These are phyloP conservation scores for Sarcophaga bullata DNA, from an alignment of 1,140 invertebrate species.

Conservation along the genomic window DNA sequence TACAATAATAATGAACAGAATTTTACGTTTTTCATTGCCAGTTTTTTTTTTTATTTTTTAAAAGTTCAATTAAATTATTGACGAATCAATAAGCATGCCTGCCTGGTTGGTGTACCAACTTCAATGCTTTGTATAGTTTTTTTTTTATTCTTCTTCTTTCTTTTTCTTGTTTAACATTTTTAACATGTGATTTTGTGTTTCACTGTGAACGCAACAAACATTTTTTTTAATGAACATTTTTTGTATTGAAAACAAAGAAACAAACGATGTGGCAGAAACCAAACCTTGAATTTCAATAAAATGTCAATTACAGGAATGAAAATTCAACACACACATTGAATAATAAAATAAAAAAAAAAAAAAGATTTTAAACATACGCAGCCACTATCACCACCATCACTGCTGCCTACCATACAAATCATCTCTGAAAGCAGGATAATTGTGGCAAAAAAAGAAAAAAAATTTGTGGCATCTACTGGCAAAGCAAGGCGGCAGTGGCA, in stretches of 20 bases:
- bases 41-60: background rate
- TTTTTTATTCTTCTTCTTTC: too few species aligned
- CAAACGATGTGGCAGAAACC: too few species aligned
- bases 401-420: too few species aligned
- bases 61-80: constrained; percentile 27
- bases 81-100: constrained; percentile 24
- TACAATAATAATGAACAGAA: background rate
- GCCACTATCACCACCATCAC: too few species aligned
- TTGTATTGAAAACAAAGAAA: background rate
- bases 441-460: background rate
- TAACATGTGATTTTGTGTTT: too few species aligned
- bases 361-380: too few species aligned
- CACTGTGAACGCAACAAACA: too few species aligned
- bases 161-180: too few species aligned
- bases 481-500: background rate
- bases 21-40: background rate
- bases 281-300: background rate
- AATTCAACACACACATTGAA: constrained; percentile 16
- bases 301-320: constrained; percentile 26
- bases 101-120: background rate
- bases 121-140: too few species aligned
- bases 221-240: too few species aligned
- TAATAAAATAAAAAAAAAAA: constrained; percentile 5
- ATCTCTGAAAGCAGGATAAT: too few species aligned
- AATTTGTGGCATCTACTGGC: background rate